Percentiles rank a stretch among this genome's conserved stretches.
phyloP scores from a whole-genome alignment of 1,140 invertebrate genomes.

The Manduca sexta region DNA sequence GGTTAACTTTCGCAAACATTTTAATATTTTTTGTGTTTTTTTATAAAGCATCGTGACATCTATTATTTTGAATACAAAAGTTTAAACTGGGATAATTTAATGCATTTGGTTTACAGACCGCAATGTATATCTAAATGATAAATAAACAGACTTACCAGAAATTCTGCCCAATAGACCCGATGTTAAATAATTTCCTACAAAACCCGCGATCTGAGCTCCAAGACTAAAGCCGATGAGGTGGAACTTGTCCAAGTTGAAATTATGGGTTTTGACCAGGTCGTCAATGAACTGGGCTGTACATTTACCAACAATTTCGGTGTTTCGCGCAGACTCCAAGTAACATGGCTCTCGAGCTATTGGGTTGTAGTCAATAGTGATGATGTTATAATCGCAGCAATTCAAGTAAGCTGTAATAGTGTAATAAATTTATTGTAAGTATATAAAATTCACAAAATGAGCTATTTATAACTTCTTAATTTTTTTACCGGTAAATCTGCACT shows the following conservation, averaged over 20 bases:
- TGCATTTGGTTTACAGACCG: too few species aligned
- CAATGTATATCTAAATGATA: too few species aligned
- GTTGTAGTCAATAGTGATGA: slow-evolving; percentile 77
- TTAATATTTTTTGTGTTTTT: too few species aligned
- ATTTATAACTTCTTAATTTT: too few species aligned
- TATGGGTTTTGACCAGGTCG: slow-evolving; percentile 72
- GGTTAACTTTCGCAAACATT: too few species aligned
- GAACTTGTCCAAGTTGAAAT: slow-evolving; percentile 75
- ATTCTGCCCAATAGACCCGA: slow-evolving; percentile 68
- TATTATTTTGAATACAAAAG: too few species aligned
- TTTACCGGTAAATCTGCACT: too few species aligned
- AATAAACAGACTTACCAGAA: slow-evolving; percentile 55
- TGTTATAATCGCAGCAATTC: slow-evolving; percentile 73
- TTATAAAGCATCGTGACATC: too few species aligned
- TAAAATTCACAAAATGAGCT: too few species aligned
- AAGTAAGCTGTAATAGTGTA: slow-evolving; percentile 71
- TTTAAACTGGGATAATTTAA: too few species aligned
- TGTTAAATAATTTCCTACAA: slow-evolving; percentile 78
- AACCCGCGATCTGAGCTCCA: slow-evolving; percentile 90
- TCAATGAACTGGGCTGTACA: slow-evolving; percentile 78
- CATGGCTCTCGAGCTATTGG: slow-evolving; percentile 73
- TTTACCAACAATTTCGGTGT: slow-evolving; percentile 73
- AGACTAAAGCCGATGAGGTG: slow-evolving; percentile 95
- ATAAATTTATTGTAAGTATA: too few species aligned
- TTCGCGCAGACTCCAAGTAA: slow-evolving; percentile 74